Evolutionary conservation across 2,797 vertebrate genomes (phyloP).

Genomic region (Sylvia borin): DNA sequence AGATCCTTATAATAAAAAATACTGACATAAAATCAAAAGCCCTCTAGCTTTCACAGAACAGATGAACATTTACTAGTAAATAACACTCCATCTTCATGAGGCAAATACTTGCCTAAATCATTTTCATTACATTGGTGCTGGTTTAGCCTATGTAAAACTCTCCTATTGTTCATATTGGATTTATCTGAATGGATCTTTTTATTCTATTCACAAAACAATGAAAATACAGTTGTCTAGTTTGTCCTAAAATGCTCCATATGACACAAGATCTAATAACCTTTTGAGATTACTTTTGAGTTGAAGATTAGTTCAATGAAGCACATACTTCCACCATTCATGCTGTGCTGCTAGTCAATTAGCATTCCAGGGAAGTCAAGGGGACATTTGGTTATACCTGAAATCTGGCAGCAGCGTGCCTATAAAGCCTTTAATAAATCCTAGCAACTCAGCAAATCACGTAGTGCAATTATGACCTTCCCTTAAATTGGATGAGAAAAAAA

Average conservation of each 20-base stretch:
- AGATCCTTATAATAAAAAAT: constrained; percentile 78
- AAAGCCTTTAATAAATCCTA: constrained; percentile 48
- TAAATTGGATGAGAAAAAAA: constrained; percentile 22
- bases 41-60: constrained; percentile 69
- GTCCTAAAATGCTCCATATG: constrained; percentile 63
- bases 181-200: constrained; percentile 45
- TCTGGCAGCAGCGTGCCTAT: constrained; percentile 18
- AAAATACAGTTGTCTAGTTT: constrained; percentile 50
- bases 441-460: neutral
- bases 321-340: constrained; percentile 9
- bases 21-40: constrained; percentile 70
- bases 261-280: constrained; percentile 20
- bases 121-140: constrained; percentile 47
- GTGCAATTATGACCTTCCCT: constrained; percentile 13
- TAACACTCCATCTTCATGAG: constrained; percentile 40
- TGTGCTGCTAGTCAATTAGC: constrained; percentile 28
- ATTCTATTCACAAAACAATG: constrained; percentile 22
- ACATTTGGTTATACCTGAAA: constrained; percentile 38
- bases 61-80: constrained; percentile 57
- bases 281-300: neutral
- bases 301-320: constrained; percentile 40
- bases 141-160: constrained; percentile 61
- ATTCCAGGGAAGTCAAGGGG: constrained; percentile 17
- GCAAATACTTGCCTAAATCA: constrained; percentile 27
- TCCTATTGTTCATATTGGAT: constrained; percentile 30